phyloP scores from a whole-genome alignment of 2,888 invertebrate species.

The Ochlodes sylvanus region DNA sequence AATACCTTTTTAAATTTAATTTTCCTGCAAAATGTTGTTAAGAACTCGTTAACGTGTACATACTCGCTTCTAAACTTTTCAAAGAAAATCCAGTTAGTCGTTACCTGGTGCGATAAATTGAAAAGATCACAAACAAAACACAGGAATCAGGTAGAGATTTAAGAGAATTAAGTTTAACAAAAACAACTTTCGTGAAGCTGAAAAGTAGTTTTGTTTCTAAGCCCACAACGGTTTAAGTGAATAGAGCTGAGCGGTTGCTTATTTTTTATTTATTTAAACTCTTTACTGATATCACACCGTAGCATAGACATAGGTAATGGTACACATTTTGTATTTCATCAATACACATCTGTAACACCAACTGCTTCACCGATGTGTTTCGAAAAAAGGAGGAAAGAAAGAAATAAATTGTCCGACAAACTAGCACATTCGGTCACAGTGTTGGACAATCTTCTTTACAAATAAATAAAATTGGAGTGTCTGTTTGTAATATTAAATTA shows the following conservation, averaged over 20 bases:
- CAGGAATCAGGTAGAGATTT: slow-evolving; percentile 26
- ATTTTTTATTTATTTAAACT: too few relatives aligned
- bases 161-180: slow-evolving; percentile 37
- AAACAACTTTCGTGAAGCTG: slow-evolving; percentile 37
- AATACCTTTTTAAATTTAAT: not conserved
- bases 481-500: too few relatives aligned
- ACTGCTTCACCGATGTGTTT: too few relatives aligned
- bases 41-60: not conserved
- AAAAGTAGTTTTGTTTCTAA: slow-evolving; percentile 40
- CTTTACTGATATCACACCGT: too few relatives aligned
- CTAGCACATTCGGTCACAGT: too few relatives aligned
- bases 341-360: too few relatives aligned
- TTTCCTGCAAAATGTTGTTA: slow-evolving; percentile 1
- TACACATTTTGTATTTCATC: too few relatives aligned
- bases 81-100: slow-evolving; percentile 14
- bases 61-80: slow-evolving; percentile 14
- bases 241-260: slow-evolving; percentile 6
- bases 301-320: too few relatives aligned
- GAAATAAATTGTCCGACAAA: too few relatives aligned
- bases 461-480: too few relatives aligned
- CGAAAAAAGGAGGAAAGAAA: too few relatives aligned
- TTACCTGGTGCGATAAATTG: slow-evolving; percentile 26
- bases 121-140: slow-evolving; percentile 35
- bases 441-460: too few relatives aligned
- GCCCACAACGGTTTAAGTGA: slow-evolving; percentile 13